These are phyloP conservation scores for Sula dactylatra DNA, from an alignment of 2,113 vertebrate species.

Conservation along the genomic window DNA sequence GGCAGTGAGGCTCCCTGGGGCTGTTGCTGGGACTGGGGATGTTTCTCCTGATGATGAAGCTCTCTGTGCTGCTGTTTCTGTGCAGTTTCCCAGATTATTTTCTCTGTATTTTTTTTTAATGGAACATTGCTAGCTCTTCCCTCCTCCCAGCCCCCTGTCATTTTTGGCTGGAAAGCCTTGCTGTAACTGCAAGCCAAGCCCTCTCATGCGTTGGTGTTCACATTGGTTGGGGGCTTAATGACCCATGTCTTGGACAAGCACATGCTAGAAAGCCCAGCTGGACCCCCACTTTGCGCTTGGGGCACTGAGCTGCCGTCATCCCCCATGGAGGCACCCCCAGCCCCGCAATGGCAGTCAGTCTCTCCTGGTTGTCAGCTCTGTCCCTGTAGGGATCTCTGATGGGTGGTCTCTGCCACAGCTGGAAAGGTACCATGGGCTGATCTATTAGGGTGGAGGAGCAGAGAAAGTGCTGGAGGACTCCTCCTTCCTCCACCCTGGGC, in stretches of 20 bases:
- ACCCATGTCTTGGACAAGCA: background rate
- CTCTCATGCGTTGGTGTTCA: background rate
- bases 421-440: background rate
- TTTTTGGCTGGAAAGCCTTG: background rate
- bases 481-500: background rate
- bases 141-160: background rate
- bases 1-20: background rate
- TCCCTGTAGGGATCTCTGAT: background rate
- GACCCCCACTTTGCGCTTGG: fast-evolving
- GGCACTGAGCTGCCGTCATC: background rate
- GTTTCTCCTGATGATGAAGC: background rate
- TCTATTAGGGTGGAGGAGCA: background rate
- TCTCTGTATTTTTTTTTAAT: background rate
- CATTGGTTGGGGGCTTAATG: background rate
- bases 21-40: background rate
- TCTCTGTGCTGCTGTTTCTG: background rate
- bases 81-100: background rate
- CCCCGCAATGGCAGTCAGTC: background rate
- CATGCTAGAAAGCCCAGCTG: background rate
- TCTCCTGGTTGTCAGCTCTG: background rate
- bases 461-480: background rate
- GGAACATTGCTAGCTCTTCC: background rate
- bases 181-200: background rate
- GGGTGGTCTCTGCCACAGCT: background rate
- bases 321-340: background rate